Evolutionary conservation across 1,140 invertebrate genomes (phyloP), one percentile per base, ranked within the genome.

Genomic region (Drosophila baimaii): DNA sequence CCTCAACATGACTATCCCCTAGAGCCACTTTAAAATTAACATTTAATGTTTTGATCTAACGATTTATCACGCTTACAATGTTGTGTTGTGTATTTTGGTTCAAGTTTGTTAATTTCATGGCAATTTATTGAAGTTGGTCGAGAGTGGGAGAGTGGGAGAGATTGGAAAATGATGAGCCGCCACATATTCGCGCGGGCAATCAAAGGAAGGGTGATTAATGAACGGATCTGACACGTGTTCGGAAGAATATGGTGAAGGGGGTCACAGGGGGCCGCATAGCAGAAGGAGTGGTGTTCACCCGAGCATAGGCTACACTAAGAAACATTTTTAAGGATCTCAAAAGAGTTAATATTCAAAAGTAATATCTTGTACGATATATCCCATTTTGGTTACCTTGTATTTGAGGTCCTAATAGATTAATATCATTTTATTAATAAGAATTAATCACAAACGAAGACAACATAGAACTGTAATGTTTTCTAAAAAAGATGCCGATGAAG

Each of bases 81-180:
- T 35, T 52, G 29, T 46, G 52, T 27, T 51, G 15, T 66, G 6
- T 29, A 39, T 63, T 17, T 59, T 19, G 37, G 61, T 71, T 71
- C 41, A 71, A 57, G 63, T 35, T 77, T 46, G 68, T 89, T 88
- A 88, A 88, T 88, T 88, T 88, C 76, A 89, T 80, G 79, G 79
- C 72, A 39, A 88, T 88, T 88, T 69, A 68, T 76, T 66, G 35
- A 66, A 69, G 65, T 65, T 66, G 65, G 21, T 63, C 17, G 59
- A 56, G 47, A 51, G 54, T 44, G 71, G 46, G 59, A 56, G 47
- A 51, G 54, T 44, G 71, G 46, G 70, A 49, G 57, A 17, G 35
- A 71, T 56, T 19, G 68, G 49, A 69, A 31, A 46, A 57, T 69
- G 65, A 68, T 51, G 64, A 51, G 49, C 64, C 25, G 64, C 64